Conservation (phyloP, 2,888 invertebrate genomes). For the Tachina lurida region DNA sequence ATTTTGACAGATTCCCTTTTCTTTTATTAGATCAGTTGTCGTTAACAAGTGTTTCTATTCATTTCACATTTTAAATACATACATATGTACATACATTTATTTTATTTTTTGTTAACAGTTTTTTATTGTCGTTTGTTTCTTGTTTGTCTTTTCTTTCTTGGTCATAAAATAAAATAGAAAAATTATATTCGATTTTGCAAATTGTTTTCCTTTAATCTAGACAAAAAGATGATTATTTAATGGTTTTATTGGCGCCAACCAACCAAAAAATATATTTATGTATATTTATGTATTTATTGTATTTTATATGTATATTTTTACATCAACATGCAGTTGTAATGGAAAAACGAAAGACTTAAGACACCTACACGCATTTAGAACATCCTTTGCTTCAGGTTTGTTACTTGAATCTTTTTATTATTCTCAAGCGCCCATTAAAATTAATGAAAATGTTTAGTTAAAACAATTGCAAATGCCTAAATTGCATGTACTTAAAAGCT, state of each 20-base stretch:
- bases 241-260: conserved; percentile 64
- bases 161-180: conserved; percentile 49
- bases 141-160: conserved; percentile 23
- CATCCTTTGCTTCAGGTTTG: conserved; percentile 8
- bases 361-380: conserved; percentile 14
- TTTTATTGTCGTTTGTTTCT: conserved; percentile 35
- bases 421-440: conserved; percentile 39
- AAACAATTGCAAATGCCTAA: conserved; percentile 22
- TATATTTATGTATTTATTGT: not conserved
- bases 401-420: conserved; percentile 18
- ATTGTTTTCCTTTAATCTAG: conserved; percentile 23
- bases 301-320: not conserved
- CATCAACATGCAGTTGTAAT: conserved; percentile 1
- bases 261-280: conserved; percentile 12
- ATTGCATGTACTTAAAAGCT: conserved; percentile 35
- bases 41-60: conserved; percentile 47
- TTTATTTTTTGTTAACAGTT: not conserved
- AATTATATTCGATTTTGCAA: conserved; percentile 56
- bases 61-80: not conserved
- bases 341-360: conserved; percentile 36
- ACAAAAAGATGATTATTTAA: conserved; percentile 60
- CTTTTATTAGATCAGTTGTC: conserved; percentile 78
- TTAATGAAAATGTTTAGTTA: conserved; percentile 34
- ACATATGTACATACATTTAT: not conserved
- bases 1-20: conserved; percentile 77